Percentiles rank a stretch among this genome's conserved stretches.
These are phyloP conservation scores for Andrena hattorfiana DNA, from an alignment of 2,888 invertebrate genomes.

Conservation along the genomic window DNA sequence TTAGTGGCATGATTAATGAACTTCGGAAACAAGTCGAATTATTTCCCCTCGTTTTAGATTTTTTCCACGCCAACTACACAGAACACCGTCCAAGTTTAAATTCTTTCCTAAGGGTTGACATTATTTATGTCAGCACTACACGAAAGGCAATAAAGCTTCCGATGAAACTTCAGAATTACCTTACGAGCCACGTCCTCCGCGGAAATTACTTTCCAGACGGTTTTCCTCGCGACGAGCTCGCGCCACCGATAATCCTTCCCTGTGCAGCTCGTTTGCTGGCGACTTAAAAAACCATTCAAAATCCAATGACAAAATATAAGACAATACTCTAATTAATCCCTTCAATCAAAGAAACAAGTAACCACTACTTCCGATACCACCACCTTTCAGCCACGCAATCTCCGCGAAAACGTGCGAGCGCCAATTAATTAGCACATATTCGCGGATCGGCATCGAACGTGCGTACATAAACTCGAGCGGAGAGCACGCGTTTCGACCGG, in stretches of 20 bases:
- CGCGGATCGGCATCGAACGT: not conserved
- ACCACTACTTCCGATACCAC: not conserved
- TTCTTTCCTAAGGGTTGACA: not conserved
- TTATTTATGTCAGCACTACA: constrained; percentile 44
- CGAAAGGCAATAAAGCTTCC: constrained; percentile 41
- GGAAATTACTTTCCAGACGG: constrained; percentile 51
- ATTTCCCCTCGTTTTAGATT: too few relatives aligned
- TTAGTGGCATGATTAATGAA: too few relatives aligned
- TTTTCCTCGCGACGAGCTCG: constrained; percentile 32
- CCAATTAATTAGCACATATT: too few relatives aligned
- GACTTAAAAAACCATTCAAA: not conserved
- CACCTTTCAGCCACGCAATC: too few relatives aligned
- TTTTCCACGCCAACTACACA: too few relatives aligned
- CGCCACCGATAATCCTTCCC: constrained; percentile 28
- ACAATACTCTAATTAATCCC: not conserved
- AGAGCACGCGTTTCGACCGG: constrained; percentile 7
- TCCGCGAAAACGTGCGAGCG: too few relatives aligned
- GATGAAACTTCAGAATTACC: constrained; percentile 49
- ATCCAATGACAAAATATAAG: not conserved
- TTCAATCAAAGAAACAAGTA: not conserved
- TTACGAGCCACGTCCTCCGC: constrained; percentile 40
- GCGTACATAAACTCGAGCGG: constrained; percentile 18
- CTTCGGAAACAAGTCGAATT: too few relatives aligned
- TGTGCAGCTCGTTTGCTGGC: not conserved
- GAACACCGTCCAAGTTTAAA: constrained; percentile 17